Conservation (phyloP, 2,888 invertebrate species). For the Ariolimax columbianus region DNA sequence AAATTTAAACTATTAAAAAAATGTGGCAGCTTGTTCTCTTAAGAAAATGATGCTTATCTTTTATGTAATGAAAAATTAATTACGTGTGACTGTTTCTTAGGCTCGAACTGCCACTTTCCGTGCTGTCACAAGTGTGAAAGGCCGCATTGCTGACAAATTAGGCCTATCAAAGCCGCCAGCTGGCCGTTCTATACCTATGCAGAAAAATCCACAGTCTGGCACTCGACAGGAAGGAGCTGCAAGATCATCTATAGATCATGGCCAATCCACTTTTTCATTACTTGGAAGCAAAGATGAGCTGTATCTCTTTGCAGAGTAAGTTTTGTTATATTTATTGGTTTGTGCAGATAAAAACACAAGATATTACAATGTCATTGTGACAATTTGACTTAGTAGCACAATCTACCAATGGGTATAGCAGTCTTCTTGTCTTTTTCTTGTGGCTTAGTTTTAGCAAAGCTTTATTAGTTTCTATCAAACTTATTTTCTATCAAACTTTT, state of each 20-base stretch:
- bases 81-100: conserved; percentile 14
- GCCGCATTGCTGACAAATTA: conserved; percentile 68
- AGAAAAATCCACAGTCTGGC: conserved; percentile 58
- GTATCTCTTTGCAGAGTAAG: conserved; percentile 56
- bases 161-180: conserved; percentile 69
- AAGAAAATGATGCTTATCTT: no score
- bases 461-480: no score
- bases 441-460: no score
- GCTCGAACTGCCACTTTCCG: conserved; percentile 36
- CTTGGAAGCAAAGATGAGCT: conserved; percentile 82
- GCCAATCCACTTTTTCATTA: conserved; percentile 65
- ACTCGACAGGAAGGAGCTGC: conserved; percentile 17
- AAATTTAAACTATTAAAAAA: no score
- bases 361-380: no score
- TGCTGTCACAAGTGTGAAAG: conserved; percentile 50
- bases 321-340: conserved; percentile 11
- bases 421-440: no score
- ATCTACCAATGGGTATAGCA: no score
- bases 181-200: conserved; percentile 71
- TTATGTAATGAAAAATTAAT: no score
- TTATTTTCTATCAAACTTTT: no score
- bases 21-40: no score
- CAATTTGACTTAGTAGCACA: no score
- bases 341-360: no score
- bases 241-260: conserved; percentile 44